A percentile compares a stretch with the other conserved stretches of the same genome.
Evolutionary conservation across 2,797 vertebrate species (phyloP).

Genomic region (Lycodopsis pacificus): DNA sequence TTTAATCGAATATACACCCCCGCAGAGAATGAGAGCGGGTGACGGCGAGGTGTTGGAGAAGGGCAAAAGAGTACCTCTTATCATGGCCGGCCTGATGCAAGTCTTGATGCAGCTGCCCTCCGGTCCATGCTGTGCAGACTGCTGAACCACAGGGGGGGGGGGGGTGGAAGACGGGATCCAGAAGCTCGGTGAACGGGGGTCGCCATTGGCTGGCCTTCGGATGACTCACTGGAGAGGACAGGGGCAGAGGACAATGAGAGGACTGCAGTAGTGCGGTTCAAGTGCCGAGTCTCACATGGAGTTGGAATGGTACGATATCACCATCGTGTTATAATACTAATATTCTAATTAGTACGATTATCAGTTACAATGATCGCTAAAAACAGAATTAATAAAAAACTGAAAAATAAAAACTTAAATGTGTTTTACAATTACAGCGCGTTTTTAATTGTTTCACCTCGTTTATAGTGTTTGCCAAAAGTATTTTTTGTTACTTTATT

Average conservation of each 20-base stretch:
- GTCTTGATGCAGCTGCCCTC: conserved; percentile 52
- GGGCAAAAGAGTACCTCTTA: conserved; percentile 59
- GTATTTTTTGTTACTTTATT: neutral
- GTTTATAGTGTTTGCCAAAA: neutral
- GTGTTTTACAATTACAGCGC: neutral
- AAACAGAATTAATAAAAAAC: neutral
- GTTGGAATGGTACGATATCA: neutral
- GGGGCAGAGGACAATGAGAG: conserved; percentile 37
- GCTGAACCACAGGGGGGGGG: conserved; percentile 25
- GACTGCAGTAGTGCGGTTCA: neutral
- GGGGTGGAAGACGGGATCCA: conserved; percentile 22
- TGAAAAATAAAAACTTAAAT: neutral
- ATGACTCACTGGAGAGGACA: conserved; percentile 49
- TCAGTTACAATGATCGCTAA: neutral
- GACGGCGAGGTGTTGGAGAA: conserved; percentile 58
- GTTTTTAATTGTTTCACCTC: neutral
- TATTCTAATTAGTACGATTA: neutral
- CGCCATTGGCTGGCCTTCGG: conserved; percentile 50
- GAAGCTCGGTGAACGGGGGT: conserved; percentile 56
- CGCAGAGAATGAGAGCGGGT: conserved; percentile 41
- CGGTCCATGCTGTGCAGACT: conserved; percentile 19
- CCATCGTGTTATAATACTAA: neutral
- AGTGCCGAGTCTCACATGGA: conserved; percentile 14
- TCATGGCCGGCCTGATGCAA: conserved; percentile 56
- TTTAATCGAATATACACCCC: conserved; percentile 64